phyloP scores from a whole-genome alignment of 30 jellyfish, hydroid and myxozoan species.

The Pseudorhiza aurosa region DNA sequence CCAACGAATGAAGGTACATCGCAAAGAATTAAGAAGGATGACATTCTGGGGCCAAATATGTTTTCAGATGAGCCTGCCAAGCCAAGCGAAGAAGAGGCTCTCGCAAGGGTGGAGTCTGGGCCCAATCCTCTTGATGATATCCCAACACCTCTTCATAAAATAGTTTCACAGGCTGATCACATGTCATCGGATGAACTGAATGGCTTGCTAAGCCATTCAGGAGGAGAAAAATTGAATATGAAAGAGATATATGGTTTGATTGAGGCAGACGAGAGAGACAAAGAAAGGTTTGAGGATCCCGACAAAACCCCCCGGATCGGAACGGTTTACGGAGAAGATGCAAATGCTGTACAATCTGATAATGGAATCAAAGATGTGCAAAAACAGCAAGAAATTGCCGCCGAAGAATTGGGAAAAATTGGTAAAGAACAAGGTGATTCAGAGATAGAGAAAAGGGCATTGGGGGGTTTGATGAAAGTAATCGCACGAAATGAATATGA shows the following conservation, averaged over 20 bases:
- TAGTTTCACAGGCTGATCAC: slow-evolving; percentile 43
- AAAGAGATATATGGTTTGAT: slow-evolving; percentile 48
- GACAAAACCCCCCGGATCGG: slow-evolving; percentile 66
- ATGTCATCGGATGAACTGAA: slow-evolving; percentile 38
- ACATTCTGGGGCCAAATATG: slow-evolving; percentile 23
- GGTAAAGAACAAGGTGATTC: slow-evolving; percentile 27
- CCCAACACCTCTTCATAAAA: slow-evolving; percentile 55
- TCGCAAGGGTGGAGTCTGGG: slow-evolving; percentile 42
- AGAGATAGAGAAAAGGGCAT: slow-evolving; percentile 43
- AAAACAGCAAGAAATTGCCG: slow-evolving; percentile 13
- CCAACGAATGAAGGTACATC: slow-evolving; percentile 36
- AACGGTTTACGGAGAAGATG: slow-evolving; percentile 40
- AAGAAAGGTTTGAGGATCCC: background rate
- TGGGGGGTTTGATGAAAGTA: slow-evolving; percentile 1
- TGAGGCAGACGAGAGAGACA: slow-evolving; percentile 42
- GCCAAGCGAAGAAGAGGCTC: slow-evolving; percentile 26
- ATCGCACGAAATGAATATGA: slow-evolving; percentile 17
- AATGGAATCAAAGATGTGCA: slow-evolving; percentile 5
- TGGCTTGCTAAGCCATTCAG: slow-evolving; percentile 8
- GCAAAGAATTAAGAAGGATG: slow-evolving; percentile 38
- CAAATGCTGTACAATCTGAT: slow-evolving; percentile 2
- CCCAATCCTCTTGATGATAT: slow-evolving; percentile 59
- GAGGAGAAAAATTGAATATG: slow-evolving; percentile 47
- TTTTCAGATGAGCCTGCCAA: slow-evolving; percentile 32
- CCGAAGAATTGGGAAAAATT: slow-evolving; percentile 18